A percentile compares a stretch with the other conserved stretches of the same genome.
phyloP scores from a whole-genome alignment of 2,113 vertebrate genomes.

The Drymodes brunneopygia region DNA sequence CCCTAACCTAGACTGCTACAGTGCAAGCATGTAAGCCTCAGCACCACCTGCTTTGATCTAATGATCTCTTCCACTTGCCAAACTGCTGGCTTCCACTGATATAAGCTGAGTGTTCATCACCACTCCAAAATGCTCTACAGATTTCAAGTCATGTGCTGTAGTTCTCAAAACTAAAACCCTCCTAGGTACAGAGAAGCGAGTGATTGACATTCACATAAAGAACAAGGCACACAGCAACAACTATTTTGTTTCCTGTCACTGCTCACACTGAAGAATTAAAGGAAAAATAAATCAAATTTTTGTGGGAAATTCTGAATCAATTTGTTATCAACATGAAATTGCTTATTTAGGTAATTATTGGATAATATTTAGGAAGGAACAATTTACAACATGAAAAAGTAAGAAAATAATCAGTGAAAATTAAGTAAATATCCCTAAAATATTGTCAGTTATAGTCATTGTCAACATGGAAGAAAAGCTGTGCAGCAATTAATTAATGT shows the following conservation, averaged over 20 bases:
- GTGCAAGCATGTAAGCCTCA: background rate
- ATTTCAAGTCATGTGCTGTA: background rate
- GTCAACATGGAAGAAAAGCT: background rate
- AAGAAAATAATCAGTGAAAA: conserved; percentile 38
- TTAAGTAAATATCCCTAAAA: background rate
- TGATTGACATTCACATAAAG: conserved; percentile 28
- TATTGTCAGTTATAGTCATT: background rate
- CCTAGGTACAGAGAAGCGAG: background rate
- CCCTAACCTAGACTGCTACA: background rate
- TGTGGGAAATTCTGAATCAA: conserved; percentile 5
- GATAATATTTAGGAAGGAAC: conserved; percentile 17
- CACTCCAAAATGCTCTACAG: background rate
- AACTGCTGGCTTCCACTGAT: background rate
- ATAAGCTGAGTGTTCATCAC: background rate
- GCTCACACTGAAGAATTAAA: background rate
- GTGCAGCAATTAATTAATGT: background rate
- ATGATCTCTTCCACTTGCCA: background rate
- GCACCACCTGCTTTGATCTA: background rate
- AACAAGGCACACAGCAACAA: conserved; percentile 38
- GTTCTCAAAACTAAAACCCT: conserved; percentile 6
- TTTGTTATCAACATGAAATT: conserved; percentile 10
- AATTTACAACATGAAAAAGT: background rate
- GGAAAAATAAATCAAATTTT: conserved; percentile 3
- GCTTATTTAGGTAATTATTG: background rate
- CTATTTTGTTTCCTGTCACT: conserved; percentile 24